Evolutionary conservation across 2,797 vertebrate species (phyloP), one percentile per base, ranked within the genome.

Genomic region (Malacoctenus gilli): DNA sequence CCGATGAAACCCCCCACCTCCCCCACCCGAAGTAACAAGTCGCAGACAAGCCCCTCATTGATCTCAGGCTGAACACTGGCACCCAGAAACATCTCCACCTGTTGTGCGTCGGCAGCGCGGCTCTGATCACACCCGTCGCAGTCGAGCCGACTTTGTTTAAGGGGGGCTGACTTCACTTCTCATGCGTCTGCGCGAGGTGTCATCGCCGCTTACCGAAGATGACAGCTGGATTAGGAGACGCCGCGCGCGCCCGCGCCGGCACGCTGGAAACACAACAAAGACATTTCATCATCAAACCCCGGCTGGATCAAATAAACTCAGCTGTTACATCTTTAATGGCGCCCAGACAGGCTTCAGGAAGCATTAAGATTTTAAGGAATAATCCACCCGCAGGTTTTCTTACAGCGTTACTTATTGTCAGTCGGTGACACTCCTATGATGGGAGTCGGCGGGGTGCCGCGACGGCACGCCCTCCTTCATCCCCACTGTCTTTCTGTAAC

Each of bases 231-330:
- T 74, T 57, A 76, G 44, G 54, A 76, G 58, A 77, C 37, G 63
- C 40, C 42, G 10, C 64, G 72, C 40, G 21, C 50, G 22, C 25
- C 4, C 40, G 21, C 50, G 22, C 25, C 4, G 3, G 30, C 13
- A 25, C 13, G 19, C 65, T 52, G 43, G 66, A 80, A 59, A 50
- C 59, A 37, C 69, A 79, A 78, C 55, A 79, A 75, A 70, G 75
- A 78, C 43, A 50, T 86, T 87, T 86, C 65, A 85, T 85, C 80
- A 83, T 86, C 82, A 84, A 77, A 80, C 71, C 51, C 19, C 14
- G 21, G 40, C 36, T 59, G 70, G 72, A 86, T 88, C 79, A 85
- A 82, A 83, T 59, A 51, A 51, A 20, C 7, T 22, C 32, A 47
- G 56, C 11, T 44, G 54, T 79, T 77, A 25, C 67, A 80, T 79